phyloP scores from a whole-genome alignment of 1,140 invertebrate genomes.

The Ips nitidus region DNA sequence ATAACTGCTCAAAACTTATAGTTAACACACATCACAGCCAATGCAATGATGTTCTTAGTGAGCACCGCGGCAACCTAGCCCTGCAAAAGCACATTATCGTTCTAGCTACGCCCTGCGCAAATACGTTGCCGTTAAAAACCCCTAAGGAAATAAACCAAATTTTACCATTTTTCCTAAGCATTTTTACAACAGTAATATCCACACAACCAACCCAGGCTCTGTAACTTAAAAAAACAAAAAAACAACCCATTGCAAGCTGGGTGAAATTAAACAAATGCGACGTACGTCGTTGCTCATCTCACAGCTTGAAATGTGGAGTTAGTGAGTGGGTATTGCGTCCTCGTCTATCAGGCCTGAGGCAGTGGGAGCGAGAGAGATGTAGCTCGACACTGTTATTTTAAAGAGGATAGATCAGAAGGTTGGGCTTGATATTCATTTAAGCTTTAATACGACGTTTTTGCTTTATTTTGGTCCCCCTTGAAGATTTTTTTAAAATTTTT shows the following conservation, averaged over 20 bases:
- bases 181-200: background rate
- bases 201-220: background rate
- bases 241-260: background rate
- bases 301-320: constrained; percentile 1
- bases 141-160: constrained; percentile 3
- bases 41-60: background rate
- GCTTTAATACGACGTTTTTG: constrained; percentile 6
- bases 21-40: too few relatives aligned
- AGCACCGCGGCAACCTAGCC: constrained; percentile 14
- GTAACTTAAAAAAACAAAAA: background rate
- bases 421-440: constrained; percentile 32
- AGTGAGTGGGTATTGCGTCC: constrained; percentile 32
- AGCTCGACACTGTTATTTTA: constrained; percentile 42
- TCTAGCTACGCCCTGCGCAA: constrained; percentile 38
- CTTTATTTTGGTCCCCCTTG: constrained; percentile 5
- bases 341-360: constrained; percentile 31
- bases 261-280: background rate
- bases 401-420: constrained; percentile 41
- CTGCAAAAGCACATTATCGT: constrained; percentile 24
- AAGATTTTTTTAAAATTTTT: too few relatives aligned
- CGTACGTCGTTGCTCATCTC: background rate
- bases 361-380: constrained; percentile 38
- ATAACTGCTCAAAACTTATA: too few relatives aligned
- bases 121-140: background rate
- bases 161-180: constrained; percentile 1